A percentile compares a stretch with the other conserved stretches of the same genome.
These are phyloP conservation scores for Hycleus phaleratus DNA, from an alignment of 1,140 invertebrate genomes.

Conservation along the genomic window DNA sequence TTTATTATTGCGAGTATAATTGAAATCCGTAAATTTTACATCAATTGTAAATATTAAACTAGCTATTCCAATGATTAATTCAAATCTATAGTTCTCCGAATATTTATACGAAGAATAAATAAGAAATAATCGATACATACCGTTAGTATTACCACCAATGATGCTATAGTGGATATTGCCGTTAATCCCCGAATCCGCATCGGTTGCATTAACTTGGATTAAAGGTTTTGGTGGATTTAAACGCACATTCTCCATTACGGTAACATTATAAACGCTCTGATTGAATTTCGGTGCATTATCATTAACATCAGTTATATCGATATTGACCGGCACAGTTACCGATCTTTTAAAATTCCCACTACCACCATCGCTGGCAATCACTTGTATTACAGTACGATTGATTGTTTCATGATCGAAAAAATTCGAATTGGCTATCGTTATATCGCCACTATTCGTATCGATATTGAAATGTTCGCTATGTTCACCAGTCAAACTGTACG, in stretches of 20 bases:
- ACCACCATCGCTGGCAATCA: constrained; percentile 71
- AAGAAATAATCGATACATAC: constrained; percentile 18
- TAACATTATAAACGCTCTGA: constrained; percentile 64
- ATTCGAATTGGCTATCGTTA: constrained; percentile 63
- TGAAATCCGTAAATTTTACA: too few relatives aligned
- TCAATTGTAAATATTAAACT: too few relatives aligned
- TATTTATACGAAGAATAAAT: neutral
- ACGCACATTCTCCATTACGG: constrained; percentile 74
- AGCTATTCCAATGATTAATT: too few relatives aligned
- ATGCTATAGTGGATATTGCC: constrained; percentile 70
- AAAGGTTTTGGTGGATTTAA: constrained; percentile 69
- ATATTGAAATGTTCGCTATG: constrained; percentile 63
- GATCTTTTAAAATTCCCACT: constrained; percentile 58
- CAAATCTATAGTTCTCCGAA: neutral
- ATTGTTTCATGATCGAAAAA: constrained; percentile 73
- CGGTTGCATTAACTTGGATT: constrained; percentile 67
- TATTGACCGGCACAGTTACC: constrained; percentile 66
- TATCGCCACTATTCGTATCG: constrained; percentile 63
- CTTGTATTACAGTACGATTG: constrained; percentile 64
- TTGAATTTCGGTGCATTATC: constrained; percentile 76
- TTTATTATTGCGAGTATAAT: too few relatives aligned
- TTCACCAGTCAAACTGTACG: constrained; percentile 69
- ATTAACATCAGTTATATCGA: constrained; percentile 76
- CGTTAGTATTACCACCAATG: constrained; percentile 58
- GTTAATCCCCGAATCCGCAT: constrained; percentile 69